Evolutionary conservation across 2,797 vertebrate species (phyloP).

Genomic region (Microhierax caerulescens): DNA sequence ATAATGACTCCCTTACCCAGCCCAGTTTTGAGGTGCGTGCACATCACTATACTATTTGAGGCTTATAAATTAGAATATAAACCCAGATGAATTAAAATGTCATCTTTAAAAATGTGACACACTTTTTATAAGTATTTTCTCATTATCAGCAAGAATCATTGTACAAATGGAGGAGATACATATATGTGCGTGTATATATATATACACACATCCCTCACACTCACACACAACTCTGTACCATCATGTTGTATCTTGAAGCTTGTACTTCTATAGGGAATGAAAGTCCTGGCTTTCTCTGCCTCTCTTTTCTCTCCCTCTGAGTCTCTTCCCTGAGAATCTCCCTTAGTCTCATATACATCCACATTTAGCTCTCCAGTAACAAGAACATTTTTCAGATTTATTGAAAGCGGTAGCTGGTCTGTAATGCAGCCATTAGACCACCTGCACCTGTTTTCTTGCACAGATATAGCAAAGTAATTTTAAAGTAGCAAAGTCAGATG

Average conservation of each 20-base stretch:
- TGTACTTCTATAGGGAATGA: background rate
- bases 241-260: background rate
- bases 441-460: background rate
- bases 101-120: background rate
- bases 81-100: background rate
- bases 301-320: background rate
- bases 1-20: background rate
- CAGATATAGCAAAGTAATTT: background rate
- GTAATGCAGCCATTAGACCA: background rate
- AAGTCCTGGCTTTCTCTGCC: background rate
- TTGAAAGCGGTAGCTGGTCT: background rate
- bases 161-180: background rate
- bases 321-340: background rate
- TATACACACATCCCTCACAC: background rate
- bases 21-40: background rate
- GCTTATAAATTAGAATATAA: background rate
- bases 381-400: background rate
- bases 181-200: fast-evolving
- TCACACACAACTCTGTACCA: background rate
- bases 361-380: background rate
- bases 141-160: background rate
- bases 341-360: background rate
- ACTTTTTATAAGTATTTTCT: background rate
- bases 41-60: background rate
- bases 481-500: background rate